phyloP scores from a whole-genome alignment of 2,113 vertebrate genomes.

The Pelobates fuscus region DNA sequence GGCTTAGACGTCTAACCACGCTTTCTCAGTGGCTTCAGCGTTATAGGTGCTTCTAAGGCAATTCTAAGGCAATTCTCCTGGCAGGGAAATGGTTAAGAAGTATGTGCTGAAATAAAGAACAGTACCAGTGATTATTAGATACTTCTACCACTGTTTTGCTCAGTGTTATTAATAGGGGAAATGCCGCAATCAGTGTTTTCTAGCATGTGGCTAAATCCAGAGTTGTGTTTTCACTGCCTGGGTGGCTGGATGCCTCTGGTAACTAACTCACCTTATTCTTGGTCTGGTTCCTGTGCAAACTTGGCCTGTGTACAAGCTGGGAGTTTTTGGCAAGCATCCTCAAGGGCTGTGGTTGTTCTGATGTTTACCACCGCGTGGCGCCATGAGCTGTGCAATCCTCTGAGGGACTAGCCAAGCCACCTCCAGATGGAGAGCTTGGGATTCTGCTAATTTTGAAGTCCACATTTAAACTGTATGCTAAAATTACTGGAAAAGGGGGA shows the following conservation, averaged over 20 bases:
- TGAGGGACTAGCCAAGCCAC: slow-evolving; percentile 61
- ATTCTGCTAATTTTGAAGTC: slow-evolving; percentile 87
- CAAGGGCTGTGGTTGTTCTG: slow-evolving; percentile 86
- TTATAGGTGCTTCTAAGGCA: not conserved
- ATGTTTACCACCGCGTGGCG: slow-evolving; percentile 85
- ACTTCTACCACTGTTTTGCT: not conserved
- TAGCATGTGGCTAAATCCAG: slow-evolving; percentile 4
- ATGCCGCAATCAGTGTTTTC: slow-evolving; percentile 8
- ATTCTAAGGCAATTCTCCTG: not conserved
- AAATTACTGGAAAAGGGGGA: slow-evolving; percentile 30
- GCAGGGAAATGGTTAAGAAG: not conserved
- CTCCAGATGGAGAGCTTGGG: slow-evolving; percentile 54
- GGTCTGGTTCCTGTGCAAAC: slow-evolving; percentile 44
- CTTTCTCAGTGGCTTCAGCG: not conserved
- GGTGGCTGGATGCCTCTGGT: slow-evolving; percentile 46
- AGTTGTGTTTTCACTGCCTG: slow-evolving; percentile 44
- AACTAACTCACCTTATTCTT: slow-evolving; percentile 49
- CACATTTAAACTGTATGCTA: slow-evolving; percentile 83
- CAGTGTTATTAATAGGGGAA: slow-evolving; percentile 5
- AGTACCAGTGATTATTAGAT: not conserved
- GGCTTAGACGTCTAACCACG: not conserved
- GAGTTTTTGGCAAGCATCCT: slow-evolving; percentile 71
- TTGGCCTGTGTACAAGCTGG: slow-evolving; percentile 37
- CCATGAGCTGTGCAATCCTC: slow-evolving; percentile 65
- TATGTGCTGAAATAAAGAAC: not conserved